phyloP scores from a whole-genome alignment of 1,140 invertebrate genomes.

The Megalopta genalis region DNA sequence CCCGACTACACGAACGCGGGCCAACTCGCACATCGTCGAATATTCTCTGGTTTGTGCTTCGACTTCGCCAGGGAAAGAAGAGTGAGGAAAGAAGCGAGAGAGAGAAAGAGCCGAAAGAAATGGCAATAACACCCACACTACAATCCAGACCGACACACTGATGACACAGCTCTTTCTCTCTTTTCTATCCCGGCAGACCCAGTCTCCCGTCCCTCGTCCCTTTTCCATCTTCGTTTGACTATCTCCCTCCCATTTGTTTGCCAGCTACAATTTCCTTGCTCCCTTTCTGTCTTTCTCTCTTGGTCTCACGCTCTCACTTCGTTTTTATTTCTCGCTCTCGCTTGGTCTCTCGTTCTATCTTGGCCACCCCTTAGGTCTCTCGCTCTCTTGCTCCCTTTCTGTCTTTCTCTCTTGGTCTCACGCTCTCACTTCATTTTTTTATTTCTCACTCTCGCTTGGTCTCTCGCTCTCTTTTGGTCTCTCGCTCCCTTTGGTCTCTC shows the following conservation, averaged over 20 bases:
- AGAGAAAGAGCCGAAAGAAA: slow-evolving; percentile 21
- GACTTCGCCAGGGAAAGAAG: slow-evolving; percentile 29
- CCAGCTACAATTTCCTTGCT: not conserved
- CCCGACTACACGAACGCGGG: slow-evolving; percentile 46
- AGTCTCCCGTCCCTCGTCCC: not conserved
- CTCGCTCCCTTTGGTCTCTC: no score
- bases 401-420: no score
- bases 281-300: no score
- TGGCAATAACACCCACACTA: slow-evolving; percentile 37
- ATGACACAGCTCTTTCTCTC: not conserved
- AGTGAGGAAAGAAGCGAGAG: not conserved
- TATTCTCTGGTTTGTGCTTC: slow-evolving; percentile 35
- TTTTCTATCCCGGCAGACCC: not conserved
- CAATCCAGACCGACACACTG: not conserved
- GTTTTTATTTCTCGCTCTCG: no score
- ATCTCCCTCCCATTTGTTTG: not conserved
- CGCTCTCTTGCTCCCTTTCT: not conserved
- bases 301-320: no score
- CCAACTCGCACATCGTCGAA: slow-evolving; percentile 33
- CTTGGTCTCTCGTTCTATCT: not conserved
- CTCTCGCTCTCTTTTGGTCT: no score
- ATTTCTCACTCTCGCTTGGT: no score
- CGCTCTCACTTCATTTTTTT: no score
- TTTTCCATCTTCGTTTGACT: not conserved
- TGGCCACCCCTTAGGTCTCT: not conserved